phyloP scores from a whole-genome alignment of 2,888 invertebrate species.

The Teinopalpus imperialis region DNA sequence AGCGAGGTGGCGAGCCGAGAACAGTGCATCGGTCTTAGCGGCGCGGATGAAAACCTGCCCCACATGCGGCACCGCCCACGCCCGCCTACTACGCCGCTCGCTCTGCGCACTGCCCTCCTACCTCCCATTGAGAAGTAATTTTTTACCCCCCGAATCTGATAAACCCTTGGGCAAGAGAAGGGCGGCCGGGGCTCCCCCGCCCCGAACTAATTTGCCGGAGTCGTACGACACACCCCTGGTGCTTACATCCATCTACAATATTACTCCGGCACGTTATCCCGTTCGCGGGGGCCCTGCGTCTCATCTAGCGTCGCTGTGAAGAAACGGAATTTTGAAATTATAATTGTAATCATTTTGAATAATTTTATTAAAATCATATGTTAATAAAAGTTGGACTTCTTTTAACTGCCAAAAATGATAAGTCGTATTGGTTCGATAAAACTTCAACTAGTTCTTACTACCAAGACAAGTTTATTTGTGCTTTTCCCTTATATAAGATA shows the following conservation, averaged over 20 bases:
- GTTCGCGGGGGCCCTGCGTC: conserved; percentile 73
- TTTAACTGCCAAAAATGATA: no score
- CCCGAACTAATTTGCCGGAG: conserved; percentile 81
- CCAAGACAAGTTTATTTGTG: no score
- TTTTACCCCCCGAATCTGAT: conserved; percentile 80
- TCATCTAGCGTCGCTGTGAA: conserved; percentile 61
- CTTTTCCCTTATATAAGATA: no score
- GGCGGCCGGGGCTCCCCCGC: conserved; percentile 72
- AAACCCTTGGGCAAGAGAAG: conserved; percentile 64
- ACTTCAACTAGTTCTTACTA: no score
- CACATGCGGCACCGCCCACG: conserved; percentile 77
- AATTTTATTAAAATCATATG: neutral
- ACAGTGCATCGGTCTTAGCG: conserved; percentile 55
- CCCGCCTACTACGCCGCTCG: conserved; percentile 62
- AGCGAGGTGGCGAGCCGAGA: conserved; percentile 36
- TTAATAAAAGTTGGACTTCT: no score
- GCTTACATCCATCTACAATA: conserved; percentile 82
- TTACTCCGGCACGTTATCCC: conserved; percentile 80
- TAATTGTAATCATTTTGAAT: conserved; percentile 35
- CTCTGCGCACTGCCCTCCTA: conserved; percentile 61
- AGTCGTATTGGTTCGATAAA: no score
- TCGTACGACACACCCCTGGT: conserved; percentile 80
- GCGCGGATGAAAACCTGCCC: conserved; percentile 52
- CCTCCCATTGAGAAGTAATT: conserved; percentile 81
- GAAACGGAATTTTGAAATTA: conserved; percentile 62